phyloP scores from a whole-genome alignment of 1,140 invertebrate genomes.

The Drosophila pachea region DNA sequence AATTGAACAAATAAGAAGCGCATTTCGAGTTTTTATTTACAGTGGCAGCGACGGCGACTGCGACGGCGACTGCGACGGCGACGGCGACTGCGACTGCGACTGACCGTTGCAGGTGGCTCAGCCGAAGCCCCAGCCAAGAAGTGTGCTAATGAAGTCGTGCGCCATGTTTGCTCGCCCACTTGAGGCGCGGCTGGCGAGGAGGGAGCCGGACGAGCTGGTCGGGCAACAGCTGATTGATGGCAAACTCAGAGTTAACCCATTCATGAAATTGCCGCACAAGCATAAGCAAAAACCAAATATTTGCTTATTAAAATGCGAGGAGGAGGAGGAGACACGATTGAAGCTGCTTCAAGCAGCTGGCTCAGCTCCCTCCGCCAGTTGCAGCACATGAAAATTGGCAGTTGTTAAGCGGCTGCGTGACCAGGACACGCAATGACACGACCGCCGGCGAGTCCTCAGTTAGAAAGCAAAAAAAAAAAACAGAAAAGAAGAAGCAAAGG shows the following conservation, averaged over 20 bases:
- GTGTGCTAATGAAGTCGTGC: conserved; percentile 54
- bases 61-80: background rate
- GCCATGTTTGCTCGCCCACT: conserved; percentile 37
- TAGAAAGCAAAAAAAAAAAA: conserved; percentile 39
- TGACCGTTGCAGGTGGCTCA: conserved; percentile 39
- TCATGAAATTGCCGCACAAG: conserved; percentile 48
- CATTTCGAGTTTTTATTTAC: conserved; percentile 33
- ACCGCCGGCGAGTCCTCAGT: conserved; percentile 22
- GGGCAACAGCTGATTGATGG: conserved; percentile 58
- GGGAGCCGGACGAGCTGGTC: no score
- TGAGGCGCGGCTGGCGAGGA: background rate
- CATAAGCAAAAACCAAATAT: conserved; percentile 53
- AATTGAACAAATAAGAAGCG: conserved; percentile 59
- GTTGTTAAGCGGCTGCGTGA: conserved; percentile 6
- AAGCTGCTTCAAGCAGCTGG: conserved; percentile 57
- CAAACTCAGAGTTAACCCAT: conserved; percentile 43
- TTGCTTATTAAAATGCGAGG: conserved; percentile 58
- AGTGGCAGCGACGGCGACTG: background rate
- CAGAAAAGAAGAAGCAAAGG: background rate
- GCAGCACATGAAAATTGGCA: conserved; percentile 67
- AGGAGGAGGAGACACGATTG: conserved; percentile 25
- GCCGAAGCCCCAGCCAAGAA: conserved; percentile 25
- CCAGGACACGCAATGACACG: conserved; percentile 69
- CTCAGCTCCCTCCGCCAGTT: conserved; percentile 40
- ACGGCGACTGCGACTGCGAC: background rate